Base-by-base conservation (phyloP, 2,113 vertebrate species). In the Chaetorhynchus papuensis region DNA sequence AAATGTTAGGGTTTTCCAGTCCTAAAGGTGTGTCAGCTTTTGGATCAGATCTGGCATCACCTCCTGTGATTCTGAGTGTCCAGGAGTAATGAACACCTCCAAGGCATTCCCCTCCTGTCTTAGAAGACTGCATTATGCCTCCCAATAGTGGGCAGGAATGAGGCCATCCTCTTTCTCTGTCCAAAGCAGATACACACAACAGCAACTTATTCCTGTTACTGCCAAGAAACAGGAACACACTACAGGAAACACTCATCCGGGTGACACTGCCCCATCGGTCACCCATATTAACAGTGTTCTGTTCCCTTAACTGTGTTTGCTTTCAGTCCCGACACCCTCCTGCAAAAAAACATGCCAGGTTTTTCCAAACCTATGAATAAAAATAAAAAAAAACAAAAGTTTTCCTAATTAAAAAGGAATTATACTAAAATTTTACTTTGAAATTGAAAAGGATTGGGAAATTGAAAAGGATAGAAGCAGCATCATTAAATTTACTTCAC, bases 181-280 rank as follows among this genome's bases (percentile, higher is more conserved):
- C 45, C 5, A 15, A 81, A 65, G 57, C 35, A 14, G 56, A 39
- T 69, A 26, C 1, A 1, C 47, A 7, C 0, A 0, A 18, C 19
- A 64, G n/a, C 56, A 39, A 4, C 9, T 42, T 64, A 21, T 3
- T 88, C 10, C 8, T 53, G n/a, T 54, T 65, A 6, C 17, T 54
- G 45, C 39, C 68, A 20, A 23, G 54, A 47, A 59, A n/a, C n/a
- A n/a, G n/a, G n/a, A 61, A 57, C 30, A 11, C 35, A 2, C 11
- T 8, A 53, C 33, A 44, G 27, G 53, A 61, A 66, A 53, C 45
- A 14, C 18, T 31, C 13, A 42, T 8, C 24, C 47, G 16, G 56
- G 22, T 28, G 15, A 42, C 13, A 6, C 22, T 33, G 47, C 6
- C 19, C 41, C 35, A 49, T 70, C 79, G 27, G 31, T 49, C 24